phyloP scores from a whole-genome alignment of 2,888 invertebrate genomes.

The Corythucha ciliata region DNA sequence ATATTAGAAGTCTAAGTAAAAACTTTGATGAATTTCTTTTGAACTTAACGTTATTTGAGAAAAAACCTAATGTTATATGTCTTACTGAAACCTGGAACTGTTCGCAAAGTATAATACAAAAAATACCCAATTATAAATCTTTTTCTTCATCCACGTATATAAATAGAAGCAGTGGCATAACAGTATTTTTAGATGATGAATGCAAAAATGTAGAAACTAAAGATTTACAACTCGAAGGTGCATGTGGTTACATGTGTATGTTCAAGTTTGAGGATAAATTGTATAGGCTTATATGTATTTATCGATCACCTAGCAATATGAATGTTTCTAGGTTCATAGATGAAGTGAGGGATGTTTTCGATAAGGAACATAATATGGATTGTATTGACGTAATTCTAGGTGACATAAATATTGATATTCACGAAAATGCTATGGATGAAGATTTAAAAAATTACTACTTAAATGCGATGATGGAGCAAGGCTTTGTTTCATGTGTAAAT shows the following conservation, averaged over 20 bases:
- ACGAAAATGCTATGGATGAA: too few species aligned
- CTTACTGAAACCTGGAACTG: slow-evolving; percentile 7
- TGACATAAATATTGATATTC: too few species aligned
- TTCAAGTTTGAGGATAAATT: background rate
- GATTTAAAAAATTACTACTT: too few species aligned
- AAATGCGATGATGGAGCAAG: too few species aligned
- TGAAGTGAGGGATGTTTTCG: background rate
- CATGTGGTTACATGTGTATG: background rate
- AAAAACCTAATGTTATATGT: slow-evolving; percentile 1
- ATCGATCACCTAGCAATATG: background rate
- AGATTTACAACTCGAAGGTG: background rate
- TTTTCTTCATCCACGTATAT: background rate
- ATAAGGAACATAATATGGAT: background rate
- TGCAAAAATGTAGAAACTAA: background rate
- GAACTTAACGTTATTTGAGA: background rate
- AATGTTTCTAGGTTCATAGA: background rate
- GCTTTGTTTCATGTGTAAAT: too few species aligned
- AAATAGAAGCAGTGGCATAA: slow-evolving; percentile 4
- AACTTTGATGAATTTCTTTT: slow-evolving; percentile 9
- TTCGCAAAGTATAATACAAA: background rate
- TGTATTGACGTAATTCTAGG: too few species aligned
- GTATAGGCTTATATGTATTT: slow-evolving; percentile 1
- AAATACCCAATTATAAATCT: background rate
- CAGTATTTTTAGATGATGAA: background rate
- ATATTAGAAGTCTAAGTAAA: slow-evolving; percentile 3